Base-by-base conservation (phyloP, 2,888 invertebrate genomes). In the Orchesella flavescens region DNA sequence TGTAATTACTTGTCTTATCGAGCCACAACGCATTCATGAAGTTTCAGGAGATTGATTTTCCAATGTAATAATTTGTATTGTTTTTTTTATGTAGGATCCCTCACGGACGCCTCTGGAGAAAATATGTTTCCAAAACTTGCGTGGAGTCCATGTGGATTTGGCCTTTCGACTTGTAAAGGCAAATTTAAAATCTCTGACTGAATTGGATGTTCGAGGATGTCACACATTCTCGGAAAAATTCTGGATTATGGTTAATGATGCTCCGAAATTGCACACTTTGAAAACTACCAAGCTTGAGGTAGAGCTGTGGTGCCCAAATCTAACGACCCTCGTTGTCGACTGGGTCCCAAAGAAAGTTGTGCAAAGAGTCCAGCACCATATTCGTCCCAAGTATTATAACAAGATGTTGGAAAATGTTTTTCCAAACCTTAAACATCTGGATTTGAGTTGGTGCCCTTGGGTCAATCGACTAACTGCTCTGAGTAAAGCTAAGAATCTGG, bases 381-480 rank as follows among this genome's bases (percentile, higher is more conserved):
- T 80, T 5, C 57, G 59, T 19, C 10, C 9, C 24, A 59, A 19
- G 55, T 80, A 74, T 23, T 80, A 24, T 24, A 74, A 80, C 55
- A 68, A 73, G 17, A 17, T 80, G 2, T n/a, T 80, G 15, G 65
- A 66, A 34, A 23, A 73, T 68, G 74, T 74, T n/a, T 12, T 80
- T 13, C 43, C 24, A 59, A 73, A 80, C 17, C 46, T 80, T 44
- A 74, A 15, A 59, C 57, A 74, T n/a, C 74, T 80, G 13, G 74
- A 80, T 21, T 24, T 80, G 1, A 80, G 80, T 53, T 80, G 80
- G 80, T 80, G 80, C 15, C 59, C 80, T 12, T 80, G 80, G 80
- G 46, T 53, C 0, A 73, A 61, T 17, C 46, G 68, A 5, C 46
- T 80, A 19, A 21, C 17, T 24, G 19, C 46, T 4, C 17, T 80